Base-by-base conservation (phyloP, 2,888 invertebrate species). In the Junonia oenone region DNA sequence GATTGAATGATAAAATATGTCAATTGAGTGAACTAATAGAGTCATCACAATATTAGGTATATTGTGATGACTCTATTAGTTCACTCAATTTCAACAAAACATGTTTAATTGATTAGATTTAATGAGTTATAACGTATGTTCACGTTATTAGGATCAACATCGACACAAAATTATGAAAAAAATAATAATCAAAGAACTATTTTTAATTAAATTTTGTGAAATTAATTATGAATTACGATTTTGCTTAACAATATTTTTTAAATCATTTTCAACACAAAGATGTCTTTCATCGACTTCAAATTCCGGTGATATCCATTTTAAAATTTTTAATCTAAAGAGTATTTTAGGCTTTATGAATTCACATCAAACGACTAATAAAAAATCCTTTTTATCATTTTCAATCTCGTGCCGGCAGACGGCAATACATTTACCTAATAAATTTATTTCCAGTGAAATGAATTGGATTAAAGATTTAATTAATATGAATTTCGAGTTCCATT, bases 391-490 rank as follows among this genome's bases (percentile, higher is more conserved):
- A 63, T 58, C 49, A 59, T 59, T 55, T 43, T 52, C 43, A 58
- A 53, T 58, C 53, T 46, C 27, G 55, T 31, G n/a, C 37, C 19
- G 47, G 33, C 47, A 55, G 47, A 50, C 43, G 40, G 29, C 53
- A 40, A 58, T 55, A 58, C 51, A 53, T 59, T 59, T 51, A 52
- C 40, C 50, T 58, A 60, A 62, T 60, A 62, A 62, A 58, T 62
- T 60, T 47, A 58, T 56, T 57, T 58, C 45, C 38, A 63, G 54
- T 55, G 46, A 53, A 63, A 59, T 62, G 53, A 62, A 60, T 55
- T 56, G 51, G 56, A 55, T 58, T 56, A 63, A 56, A 46, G 58
- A 53, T 50, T 60, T 63, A 56, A 58, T 63, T 62, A 62, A 56
- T 58, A 51, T 52, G 54, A 62, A 55, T 55, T 52, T 55, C 55